Conservation (phyloP, 1,140 invertebrate genomes). For the Megalonaias nervosa region DNA sequence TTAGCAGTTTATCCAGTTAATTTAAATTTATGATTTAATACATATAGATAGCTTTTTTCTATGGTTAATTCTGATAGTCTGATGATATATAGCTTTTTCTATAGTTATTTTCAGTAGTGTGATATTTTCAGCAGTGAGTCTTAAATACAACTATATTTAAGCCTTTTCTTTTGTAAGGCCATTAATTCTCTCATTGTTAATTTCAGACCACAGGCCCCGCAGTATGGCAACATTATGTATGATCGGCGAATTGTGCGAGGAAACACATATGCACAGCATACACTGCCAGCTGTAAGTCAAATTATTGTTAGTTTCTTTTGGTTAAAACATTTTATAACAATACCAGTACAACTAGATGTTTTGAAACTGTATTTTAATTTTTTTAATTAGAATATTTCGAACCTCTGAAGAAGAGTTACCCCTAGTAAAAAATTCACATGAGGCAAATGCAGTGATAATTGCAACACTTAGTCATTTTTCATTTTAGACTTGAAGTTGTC, state of each 20-base stretch:
- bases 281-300: conserved; percentile 75
- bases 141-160: background rate
- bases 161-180: conserved; percentile 1
- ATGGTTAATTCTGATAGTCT: background rate
- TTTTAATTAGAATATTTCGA: no score
- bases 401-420: no score
- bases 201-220: conserved; percentile 47
- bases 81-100: background rate
- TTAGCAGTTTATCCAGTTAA: no score
- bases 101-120: background rate
- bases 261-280: conserved; percentile 81
- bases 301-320: background rate
- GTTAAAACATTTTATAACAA: no score
- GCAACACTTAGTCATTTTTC: no score
- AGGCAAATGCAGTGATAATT: no score
- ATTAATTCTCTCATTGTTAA: conserved; percentile 24
- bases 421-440: no score
- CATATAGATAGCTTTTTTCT: background rate
- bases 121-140: background rate
- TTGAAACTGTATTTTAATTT: no score
- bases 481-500: no score
- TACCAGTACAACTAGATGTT: no score
- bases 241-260: conserved; percentile 87
- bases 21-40: background rate
- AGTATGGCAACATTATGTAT: conserved; percentile 83